A percentile compares a stretch with the other conserved stretches of the same genome.
phyloP scores from a whole-genome alignment of 2,113 vertebrate species.

The Erpornis zantholeuca region DNA sequence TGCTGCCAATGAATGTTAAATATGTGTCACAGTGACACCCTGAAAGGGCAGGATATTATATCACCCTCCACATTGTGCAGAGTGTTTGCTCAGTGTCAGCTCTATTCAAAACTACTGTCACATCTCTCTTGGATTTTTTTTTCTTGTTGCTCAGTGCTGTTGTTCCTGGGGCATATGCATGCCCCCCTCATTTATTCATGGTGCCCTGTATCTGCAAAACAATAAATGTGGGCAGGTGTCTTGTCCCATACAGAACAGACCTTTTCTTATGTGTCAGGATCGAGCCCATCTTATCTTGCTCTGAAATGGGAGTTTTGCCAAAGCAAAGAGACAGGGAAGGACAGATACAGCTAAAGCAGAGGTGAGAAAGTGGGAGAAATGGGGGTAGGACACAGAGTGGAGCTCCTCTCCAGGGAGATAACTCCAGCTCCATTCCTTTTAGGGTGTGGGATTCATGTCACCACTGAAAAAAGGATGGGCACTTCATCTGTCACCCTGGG shows the following conservation, averaged over 20 bases:
- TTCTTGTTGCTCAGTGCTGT: not conserved
- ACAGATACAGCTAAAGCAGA: not conserved
- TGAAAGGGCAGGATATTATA: constrained; percentile 59
- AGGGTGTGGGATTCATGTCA: not conserved
- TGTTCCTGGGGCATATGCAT: not conserved
- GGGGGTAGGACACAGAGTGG: not conserved
- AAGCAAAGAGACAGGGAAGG: not conserved
- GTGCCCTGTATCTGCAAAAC: not conserved
- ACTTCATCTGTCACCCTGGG: not conserved
- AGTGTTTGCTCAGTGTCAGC: constrained; percentile 44
- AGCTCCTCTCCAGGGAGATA: not conserved
- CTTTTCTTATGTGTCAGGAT: not conserved
- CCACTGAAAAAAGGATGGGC: not conserved
- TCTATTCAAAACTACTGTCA: constrained; percentile 39
- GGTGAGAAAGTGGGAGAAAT: not conserved
- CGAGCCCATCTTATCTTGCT: not conserved
- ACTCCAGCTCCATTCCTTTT: not conserved
- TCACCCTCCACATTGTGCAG: constrained; percentile 16
- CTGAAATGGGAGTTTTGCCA: not conserved
- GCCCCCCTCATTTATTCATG: not conserved
- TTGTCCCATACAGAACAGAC: not conserved
- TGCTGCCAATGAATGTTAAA: constrained; percentile 65
- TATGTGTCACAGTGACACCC: constrained; percentile 30
- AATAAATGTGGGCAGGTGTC: not conserved
- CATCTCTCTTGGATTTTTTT: constrained; percentile 13